phyloP scores from a whole-genome alignment of 2,797 vertebrate genomes.

The Microhierax caerulescens region DNA sequence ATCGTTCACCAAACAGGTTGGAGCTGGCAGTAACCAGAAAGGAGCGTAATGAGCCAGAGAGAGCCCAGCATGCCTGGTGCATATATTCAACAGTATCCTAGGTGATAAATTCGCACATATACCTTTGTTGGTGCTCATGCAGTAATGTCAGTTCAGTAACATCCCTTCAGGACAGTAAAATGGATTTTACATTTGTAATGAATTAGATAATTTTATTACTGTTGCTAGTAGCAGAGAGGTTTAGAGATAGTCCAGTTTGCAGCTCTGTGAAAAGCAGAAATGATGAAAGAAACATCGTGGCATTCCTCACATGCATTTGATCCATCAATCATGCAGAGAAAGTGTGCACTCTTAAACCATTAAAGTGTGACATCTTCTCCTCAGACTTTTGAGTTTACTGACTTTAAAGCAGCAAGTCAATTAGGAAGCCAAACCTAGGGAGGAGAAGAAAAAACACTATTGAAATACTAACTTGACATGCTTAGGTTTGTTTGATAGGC shows the following conservation, averaged over 20 bases:
- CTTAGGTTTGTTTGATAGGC: slow-evolving; percentile 63
- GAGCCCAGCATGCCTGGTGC: neutral
- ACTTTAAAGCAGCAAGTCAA: slow-evolving; percentile 57
- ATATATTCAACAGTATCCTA: neutral
- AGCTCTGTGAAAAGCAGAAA: neutral
- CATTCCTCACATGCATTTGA: slow-evolving; percentile 47
- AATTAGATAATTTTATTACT: slow-evolving; percentile 39
- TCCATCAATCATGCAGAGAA: slow-evolving; percentile 75
- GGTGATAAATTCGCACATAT: neutral
- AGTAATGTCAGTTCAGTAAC: slow-evolving; percentile 15
- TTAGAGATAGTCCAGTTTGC: neutral
- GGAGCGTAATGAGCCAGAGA: slow-evolving; percentile 6
- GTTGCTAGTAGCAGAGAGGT: slow-evolving; percentile 1
- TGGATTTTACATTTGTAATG: slow-evolving; percentile 34
- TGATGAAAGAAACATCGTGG: neutral
- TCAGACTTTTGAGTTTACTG: slow-evolving; percentile 49
- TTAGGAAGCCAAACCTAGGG: slow-evolving; percentile 33
- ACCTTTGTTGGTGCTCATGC: neutral
- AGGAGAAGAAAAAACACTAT: slow-evolving; percentile 8
- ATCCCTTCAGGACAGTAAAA: neutral
- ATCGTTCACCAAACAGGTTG: neutral
- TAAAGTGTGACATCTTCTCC: slow-evolving; percentile 71
- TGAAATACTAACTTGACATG: slow-evolving; percentile 49
- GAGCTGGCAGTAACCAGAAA: neutral
- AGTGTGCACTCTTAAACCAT: slow-evolving; percentile 64